phyloP scores from a whole-genome alignment of 2,888 invertebrate genomes.

The Plebejus melissa region DNA sequence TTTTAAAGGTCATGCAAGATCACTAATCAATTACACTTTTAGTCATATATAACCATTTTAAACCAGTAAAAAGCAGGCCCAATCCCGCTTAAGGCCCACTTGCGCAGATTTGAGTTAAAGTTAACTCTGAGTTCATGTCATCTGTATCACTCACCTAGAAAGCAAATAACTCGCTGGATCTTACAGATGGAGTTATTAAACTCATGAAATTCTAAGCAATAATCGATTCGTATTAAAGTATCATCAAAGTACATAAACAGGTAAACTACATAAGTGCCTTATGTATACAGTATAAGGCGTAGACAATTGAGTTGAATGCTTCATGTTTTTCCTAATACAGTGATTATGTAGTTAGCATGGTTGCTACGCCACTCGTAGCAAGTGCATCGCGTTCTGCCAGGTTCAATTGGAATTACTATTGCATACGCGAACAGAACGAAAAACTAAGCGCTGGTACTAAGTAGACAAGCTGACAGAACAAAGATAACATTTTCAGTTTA shows the following conservation, averaged over 20 bases:
- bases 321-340: not conserved
- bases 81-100: too few species aligned
- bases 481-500: not conserved
- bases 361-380: not conserved
- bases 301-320: not conserved
- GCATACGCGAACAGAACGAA: not conserved
- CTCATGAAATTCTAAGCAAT: not conserved
- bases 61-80: too few species aligned
- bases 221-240: not conserved
- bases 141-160: too few species aligned
- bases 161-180: too few species aligned
- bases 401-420: not conserved
- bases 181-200: too few species aligned
- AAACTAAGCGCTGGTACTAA: too few species aligned
- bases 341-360: constrained; percentile 1
- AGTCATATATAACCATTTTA: too few species aligned
- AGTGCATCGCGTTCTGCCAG: not conserved
- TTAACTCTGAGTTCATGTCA: too few species aligned
- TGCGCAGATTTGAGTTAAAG: too few species aligned
- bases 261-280: not conserved
- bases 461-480: not conserved
- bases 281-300: not conserved
- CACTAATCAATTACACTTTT: too few species aligned
- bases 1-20: not conserved
- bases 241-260: not conserved